These are phyloP conservation scores for Drosophila fungiperda DNA, from an alignment of 2,888 invertebrate genomes.

Conservation along the genomic window DNA sequence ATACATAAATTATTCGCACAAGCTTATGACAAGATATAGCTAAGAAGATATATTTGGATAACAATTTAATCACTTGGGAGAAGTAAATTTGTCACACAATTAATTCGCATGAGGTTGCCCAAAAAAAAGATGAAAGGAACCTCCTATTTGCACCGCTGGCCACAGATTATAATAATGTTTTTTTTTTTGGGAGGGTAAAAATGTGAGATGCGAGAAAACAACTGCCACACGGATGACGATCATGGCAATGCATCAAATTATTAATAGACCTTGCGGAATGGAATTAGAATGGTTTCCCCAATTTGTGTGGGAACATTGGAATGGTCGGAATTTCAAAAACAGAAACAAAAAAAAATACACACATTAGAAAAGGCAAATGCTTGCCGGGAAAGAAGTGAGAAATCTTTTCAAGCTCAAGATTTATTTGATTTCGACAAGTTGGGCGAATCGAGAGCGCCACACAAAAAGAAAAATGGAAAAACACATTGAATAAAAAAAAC, in stretches of 20 bases:
- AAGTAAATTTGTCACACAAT: constrained; percentile 9
- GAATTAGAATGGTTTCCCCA: constrained; percentile 28
- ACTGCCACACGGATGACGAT: constrained; percentile 35
- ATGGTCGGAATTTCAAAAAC: constrained; percentile 49
- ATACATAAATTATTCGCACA: background rate
- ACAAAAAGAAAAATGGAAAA: constrained; percentile 7
- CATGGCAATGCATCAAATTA: constrained; percentile 67
- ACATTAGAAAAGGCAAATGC: constrained; percentile 9
- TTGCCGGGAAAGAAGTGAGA: constrained; percentile 44
- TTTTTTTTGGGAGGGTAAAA: background rate
- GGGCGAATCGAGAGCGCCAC: constrained; percentile 28
- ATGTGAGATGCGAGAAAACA: constrained; percentile 18
- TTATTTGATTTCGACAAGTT: constrained; percentile 63
- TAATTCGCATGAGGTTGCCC: constrained; percentile 1
- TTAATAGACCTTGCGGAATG: constrained; percentile 58
- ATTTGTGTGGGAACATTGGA: constrained; percentile 32
- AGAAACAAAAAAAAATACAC: constrained; percentile 12
- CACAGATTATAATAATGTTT: background rate
- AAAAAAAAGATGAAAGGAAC: constrained; percentile 42
- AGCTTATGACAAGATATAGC: background rate
- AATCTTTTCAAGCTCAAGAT: constrained; percentile 65
- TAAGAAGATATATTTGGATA: background rate
- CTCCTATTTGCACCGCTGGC: constrained; percentile 31
- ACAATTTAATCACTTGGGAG: background rate
- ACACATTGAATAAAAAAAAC: background rate